Conservation (phyloP, 2,888 invertebrate genomes). For the Cylindroiulus punctatus region DNA sequence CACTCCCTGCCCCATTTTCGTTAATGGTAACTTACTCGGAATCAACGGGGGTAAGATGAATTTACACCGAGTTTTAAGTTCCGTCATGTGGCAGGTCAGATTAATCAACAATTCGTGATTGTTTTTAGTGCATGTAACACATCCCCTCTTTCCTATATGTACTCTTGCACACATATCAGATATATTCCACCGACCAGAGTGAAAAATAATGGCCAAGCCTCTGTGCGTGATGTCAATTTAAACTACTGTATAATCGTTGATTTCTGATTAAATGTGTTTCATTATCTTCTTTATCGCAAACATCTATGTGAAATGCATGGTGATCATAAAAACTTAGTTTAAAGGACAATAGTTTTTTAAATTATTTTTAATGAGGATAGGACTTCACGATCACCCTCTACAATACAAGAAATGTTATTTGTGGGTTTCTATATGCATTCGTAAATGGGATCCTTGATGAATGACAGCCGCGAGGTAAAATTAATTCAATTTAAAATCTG, state of each 20-base stretch:
- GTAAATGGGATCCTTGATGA: background rate
- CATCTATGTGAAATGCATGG: too few relatives aligned
- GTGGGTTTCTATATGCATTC: background rate
- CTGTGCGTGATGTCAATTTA: background rate
- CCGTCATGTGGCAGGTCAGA: background rate
- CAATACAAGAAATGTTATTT: background rate
- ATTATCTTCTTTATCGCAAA: too few relatives aligned
- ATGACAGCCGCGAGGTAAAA: background rate
- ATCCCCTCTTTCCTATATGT: background rate
- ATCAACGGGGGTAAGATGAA: background rate
- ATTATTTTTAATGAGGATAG: too few relatives aligned
- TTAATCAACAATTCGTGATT: background rate
- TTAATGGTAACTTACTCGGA: background rate
- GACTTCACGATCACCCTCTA: too few relatives aligned
- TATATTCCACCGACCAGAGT: background rate
- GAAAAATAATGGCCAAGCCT: background rate
- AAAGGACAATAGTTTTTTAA: too few relatives aligned
- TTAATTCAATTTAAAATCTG: background rate
- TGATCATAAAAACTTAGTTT: too few relatives aligned
- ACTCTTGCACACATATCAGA: background rate
- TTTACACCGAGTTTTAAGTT: background rate
- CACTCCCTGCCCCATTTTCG: background rate
- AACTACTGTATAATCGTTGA: background rate
- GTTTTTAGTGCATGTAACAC: constrained; percentile 4
- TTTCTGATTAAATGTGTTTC: background rate